Conservation (phyloP, 2,888 invertebrate species). For the Malthinus flaveolus region DNA sequence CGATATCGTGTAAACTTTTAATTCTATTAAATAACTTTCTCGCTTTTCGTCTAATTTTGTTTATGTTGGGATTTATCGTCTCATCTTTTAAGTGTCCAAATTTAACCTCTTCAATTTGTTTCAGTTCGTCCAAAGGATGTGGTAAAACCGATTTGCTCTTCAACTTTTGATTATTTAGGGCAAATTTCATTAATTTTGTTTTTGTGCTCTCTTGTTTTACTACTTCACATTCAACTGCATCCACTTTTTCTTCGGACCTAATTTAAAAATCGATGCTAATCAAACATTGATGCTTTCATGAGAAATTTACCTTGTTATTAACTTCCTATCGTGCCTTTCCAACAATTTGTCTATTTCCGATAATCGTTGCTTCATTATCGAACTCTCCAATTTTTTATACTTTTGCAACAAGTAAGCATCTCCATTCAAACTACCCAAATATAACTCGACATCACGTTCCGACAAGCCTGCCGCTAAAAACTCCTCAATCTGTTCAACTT, state of each 20-base stretch:
- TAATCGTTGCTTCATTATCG: constrained; percentile 31
- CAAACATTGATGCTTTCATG: background rate
- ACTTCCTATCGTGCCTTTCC: constrained; percentile 9
- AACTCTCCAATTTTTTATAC: constrained; percentile 44
- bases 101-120: constrained; percentile 56
- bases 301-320: constrained; percentile 6
- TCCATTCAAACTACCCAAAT: constrained; percentile 56
- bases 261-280: constrained; percentile 1
- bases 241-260: constrained; percentile 13
- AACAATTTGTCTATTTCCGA: constrained; percentile 29
- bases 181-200: constrained; percentile 47
- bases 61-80: constrained; percentile 38
- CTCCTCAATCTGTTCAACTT: constrained; percentile 54
- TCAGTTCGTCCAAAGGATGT: constrained; percentile 61
- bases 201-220: constrained; percentile 48
- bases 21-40: constrained; percentile 46
- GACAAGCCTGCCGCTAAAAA: constrained; percentile 57
- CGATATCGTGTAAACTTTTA: constrained; percentile 8
- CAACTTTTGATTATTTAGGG: constrained; percentile 33
- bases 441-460: constrained; percentile 58
- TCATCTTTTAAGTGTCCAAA: constrained; percentile 55
- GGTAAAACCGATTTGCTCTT: constrained; percentile 17
- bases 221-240: constrained; percentile 38
- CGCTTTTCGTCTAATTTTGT: constrained; percentile 56
- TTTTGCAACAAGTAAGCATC: constrained; percentile 40